Base-by-base conservation (phyloP, 2,888 invertebrate species). In the Rambutsinella grinnellia region DNA sequence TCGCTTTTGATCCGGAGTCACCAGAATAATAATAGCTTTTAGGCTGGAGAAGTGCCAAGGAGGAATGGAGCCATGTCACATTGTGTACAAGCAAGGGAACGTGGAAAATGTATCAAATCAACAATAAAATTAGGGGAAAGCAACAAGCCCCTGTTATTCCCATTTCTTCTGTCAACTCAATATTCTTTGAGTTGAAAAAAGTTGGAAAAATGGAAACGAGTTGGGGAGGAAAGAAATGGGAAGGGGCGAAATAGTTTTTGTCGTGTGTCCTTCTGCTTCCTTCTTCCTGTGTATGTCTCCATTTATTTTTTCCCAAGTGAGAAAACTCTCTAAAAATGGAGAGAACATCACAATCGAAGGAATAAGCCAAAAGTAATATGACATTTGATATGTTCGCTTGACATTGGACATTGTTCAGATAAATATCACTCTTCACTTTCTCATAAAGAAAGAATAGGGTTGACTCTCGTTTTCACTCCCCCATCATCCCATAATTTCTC, bases 211-310 rank as follows among this genome's bases (percentile, higher is more conserved):
- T 36, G 36, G 36, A 36, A 36, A 36, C 36, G 36, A 36, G 36
- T 36, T 36, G 36, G 13, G 36, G 13, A 36, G 36, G 36, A 62
- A 47, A 46, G 46, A 62, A 26, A 46, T 26, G 36, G 36, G 36
- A 56, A 67, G 54, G 47, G 36, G 53, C 44, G 36, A 67, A 57
- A 57, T 44, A 57, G 26, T 57, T 46, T 67, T 53, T 67, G 24
- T 26, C 28, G 60, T 67, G 24, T n/a, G 24, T 17, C 57, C 56
- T 56, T 26, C 3, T 10, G 24, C 6, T 3, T 17, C 49, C 19
- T 19, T 17, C 15, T 47, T n/a, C 15, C 49, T 3, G 3, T 3
- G 49, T 17, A 19, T 28, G 57, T 26, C 57, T 5, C 5, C 15
- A 27, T 57, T 19, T 57, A 27, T 26, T 27, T 57, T 28, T 36